Base-by-base conservation (phyloP, 2,113 vertebrate genomes). In the Syngnathus floridae region DNA sequence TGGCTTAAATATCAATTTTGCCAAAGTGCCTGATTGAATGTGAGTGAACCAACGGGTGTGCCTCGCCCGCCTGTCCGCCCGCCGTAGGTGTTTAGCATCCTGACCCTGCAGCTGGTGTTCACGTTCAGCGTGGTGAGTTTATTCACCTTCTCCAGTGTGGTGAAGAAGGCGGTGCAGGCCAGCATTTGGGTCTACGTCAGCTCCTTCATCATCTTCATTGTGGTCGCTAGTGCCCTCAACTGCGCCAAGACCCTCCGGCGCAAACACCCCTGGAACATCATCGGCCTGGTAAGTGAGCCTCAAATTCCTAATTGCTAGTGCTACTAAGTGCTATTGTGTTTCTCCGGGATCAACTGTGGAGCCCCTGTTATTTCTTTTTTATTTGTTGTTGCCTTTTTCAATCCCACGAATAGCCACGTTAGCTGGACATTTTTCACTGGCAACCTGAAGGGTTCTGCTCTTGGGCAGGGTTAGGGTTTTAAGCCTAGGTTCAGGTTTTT, bases 61-160 rank as follows among this genome's bases (percentile, higher is more conserved):
- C 64, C 17, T 21, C 41, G 11, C 1, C 56, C 26, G 26, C 26
- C 26, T 3, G 26, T 31, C 26, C 26, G 26, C n/a, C 26, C 41
- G 13, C 1, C 56, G 41, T 78, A 91, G 91, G 90, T 91, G 66
- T 91, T 91, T 69, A 48, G 83, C 59, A 78, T 91, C 58, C 64
- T 91, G 68, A 89, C 83, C 0, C 45, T 91, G 19, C 88, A 90
- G 89, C 76, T 92, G 63, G 67, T 92, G 36, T 82, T 91, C 76
- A 91, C 90, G 58, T 91, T 90, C 78, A 77, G 73, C 0, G 73
- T 90, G 13, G 90, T 91, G 65, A 89, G 84, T 19, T 54, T 90
- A 43, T 92, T 92, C 86, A 92, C 89, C 64, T 92, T 91, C 80
- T 89, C 87, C 48, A 46, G 11, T 0, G 75, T 49, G 2, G 74